These are phyloP conservation scores for Grallaria varia DNA, from an alignment of 2,113 vertebrate genomes.

Conservation along the genomic window DNA sequence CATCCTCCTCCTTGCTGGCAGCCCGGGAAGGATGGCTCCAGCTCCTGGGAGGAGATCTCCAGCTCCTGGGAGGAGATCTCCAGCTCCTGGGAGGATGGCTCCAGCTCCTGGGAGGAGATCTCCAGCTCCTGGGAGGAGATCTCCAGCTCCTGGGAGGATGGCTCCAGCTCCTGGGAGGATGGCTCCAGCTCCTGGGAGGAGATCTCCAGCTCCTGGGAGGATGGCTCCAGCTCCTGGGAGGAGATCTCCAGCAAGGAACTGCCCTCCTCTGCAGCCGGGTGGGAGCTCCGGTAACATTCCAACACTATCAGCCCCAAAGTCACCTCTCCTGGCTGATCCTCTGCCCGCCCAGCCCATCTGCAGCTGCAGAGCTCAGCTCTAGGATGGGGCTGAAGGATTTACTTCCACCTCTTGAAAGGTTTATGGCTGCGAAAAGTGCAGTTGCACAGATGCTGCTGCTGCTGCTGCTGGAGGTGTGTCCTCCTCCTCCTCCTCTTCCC, in stretches of 20 bases:
- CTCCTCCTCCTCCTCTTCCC: neutral
- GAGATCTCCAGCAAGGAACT: neutral
- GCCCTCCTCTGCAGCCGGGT: neutral
- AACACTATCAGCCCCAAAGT: neutral
- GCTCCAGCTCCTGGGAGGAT: neutral
- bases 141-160: too few relatives aligned
- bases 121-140: neutral
- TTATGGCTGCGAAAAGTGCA: slow-evolving; percentile 54
- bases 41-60: neutral
- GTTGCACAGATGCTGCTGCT: slow-evolving; percentile 47
- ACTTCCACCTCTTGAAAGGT: slow-evolving; percentile 70
- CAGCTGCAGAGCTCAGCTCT: slow-evolving; percentile 56
- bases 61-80: neutral
- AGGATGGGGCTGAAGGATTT: slow-evolving; percentile 69
- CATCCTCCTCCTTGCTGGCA: neutral
- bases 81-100: neutral
- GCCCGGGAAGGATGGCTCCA: neutral
- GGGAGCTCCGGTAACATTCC: neutral
- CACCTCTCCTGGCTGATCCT: slow-evolving; percentile 33
- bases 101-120: neutral
- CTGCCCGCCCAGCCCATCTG: slow-evolving; percentile 37
- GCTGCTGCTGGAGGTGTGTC: slow-evolving; percentile 14
- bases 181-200: neutral
- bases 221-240: neutral
- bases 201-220: too few relatives aligned